phyloP scores from a whole-genome alignment of 2,888 invertebrate species.

The Amblyteles armatorius region DNA sequence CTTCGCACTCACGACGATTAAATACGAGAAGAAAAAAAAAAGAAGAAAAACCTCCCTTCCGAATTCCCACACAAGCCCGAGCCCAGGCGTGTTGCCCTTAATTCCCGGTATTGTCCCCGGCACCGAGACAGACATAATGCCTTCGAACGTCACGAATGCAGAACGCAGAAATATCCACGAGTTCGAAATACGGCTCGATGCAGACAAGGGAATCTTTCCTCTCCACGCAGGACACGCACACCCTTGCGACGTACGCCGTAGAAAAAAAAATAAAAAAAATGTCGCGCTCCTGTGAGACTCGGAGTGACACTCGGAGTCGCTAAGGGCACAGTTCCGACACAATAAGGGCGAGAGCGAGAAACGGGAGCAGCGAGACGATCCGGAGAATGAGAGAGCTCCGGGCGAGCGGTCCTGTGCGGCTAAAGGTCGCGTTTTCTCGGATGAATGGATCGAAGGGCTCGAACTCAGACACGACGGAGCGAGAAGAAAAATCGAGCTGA shows the following conservation, averaged over 20 bases:
- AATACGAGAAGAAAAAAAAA: conserved; percentile 34
- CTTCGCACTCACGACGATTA: conserved; percentile 33
- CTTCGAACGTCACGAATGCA: conserved; percentile 54
- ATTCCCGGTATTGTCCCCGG: conserved; percentile 76
- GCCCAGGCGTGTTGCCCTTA: conserved; percentile 70
- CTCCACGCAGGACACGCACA: conserved; percentile 6
- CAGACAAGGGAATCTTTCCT: conserved; percentile 45
- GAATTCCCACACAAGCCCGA: conserved; percentile 72
- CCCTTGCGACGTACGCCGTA: not conserved
- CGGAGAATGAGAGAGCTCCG: conserved; percentile 20
- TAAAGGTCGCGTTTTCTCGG: conserved; percentile 54
- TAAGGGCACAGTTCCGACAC: conserved; percentile 61
- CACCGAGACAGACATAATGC: conserved; percentile 73
- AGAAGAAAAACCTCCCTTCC: conserved; percentile 10
- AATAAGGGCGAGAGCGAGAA: conserved; percentile 59
- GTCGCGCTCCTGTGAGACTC: conserved; percentile 57
- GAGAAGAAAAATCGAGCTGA: conserved; percentile 16
- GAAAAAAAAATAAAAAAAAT: conserved; percentile 31
- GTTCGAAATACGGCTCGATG: conserved; percentile 37
- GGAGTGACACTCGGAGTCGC: conserved; percentile 68
- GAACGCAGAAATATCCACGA: conserved; percentile 21
- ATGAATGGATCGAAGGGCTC: conserved; percentile 64
- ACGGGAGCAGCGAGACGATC: conserved; percentile 3
- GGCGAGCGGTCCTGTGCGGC: conserved; percentile 40
- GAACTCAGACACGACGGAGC: conserved; percentile 15